Evolutionary conservation across 2,797 vertebrate species (phyloP).

Genomic region (Spea hammondii): DNA sequence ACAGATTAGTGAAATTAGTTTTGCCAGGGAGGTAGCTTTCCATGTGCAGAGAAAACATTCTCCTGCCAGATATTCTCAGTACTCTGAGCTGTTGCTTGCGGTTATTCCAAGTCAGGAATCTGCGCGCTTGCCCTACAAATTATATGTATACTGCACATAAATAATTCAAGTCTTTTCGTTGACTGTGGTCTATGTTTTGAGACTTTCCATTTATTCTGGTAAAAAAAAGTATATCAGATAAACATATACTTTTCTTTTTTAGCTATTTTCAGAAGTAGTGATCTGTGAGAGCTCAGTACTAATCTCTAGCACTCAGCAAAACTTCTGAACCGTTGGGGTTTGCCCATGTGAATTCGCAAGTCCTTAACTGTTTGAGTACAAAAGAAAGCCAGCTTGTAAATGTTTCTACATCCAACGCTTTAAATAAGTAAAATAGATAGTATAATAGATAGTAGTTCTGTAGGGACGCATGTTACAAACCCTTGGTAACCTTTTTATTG

Average conservation of each 20-base stretch:
- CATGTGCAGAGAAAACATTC: not conserved
- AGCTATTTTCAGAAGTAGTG: constrained; percentile 16
- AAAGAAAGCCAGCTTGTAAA: not conserved
- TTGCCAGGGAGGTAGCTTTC: not conserved
- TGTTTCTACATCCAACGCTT: not conserved
- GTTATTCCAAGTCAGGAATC: constrained; percentile 12
- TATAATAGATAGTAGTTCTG: no score
- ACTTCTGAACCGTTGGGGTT: not conserved
- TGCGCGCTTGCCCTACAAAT: constrained; percentile 21
- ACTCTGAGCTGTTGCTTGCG: constrained; percentile 13
- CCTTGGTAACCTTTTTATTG: no score
- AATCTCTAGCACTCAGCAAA: constrained; percentile 4
- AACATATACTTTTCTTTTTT: not conserved
- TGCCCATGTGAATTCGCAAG: no score
- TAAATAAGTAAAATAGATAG: no score
- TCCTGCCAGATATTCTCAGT: constrained; percentile 18
- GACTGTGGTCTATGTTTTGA: constrained; percentile 12
- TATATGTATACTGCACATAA: constrained; percentile 31
- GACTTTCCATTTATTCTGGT: constrained; percentile 7
- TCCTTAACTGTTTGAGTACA: no score
- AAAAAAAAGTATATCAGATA: not conserved
- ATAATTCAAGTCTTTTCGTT: constrained; percentile 24
- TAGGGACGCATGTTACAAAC: no score
- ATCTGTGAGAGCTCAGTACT: constrained; percentile 4
- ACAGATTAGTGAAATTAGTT: constrained; percentile 16